Percentiles rank a stretch among this genome's conserved stretches.
These are phyloP conservation scores for Aspidapion aeneum DNA, from an alignment of 2,888 invertebrate species.

Conservation along the genomic window DNA sequence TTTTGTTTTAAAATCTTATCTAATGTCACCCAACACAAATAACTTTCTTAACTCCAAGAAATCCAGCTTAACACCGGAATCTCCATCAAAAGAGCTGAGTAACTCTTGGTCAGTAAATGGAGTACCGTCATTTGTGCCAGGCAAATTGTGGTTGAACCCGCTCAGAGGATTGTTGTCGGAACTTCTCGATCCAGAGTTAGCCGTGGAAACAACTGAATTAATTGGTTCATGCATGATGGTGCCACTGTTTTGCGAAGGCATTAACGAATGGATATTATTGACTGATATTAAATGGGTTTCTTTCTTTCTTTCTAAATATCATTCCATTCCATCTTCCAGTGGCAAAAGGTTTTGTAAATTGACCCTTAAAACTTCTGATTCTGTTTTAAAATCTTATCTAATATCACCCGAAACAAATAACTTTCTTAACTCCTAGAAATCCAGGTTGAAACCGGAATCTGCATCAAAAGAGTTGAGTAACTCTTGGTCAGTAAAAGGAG, in stretches of 20 bases:
- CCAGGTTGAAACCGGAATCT: slow-evolving; percentile 63
- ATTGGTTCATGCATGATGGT: slow-evolving; percentile 1
- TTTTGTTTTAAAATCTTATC: neutral
- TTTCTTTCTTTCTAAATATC: slow-evolving; percentile 44
- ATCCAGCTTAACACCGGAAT: slow-evolving; percentile 61
- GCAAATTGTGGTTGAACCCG: slow-evolving; percentile 67
- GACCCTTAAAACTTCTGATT: too few relatives aligned
- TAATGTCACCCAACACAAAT: slow-evolving; percentile 12
- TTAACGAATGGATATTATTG: slow-evolving; percentile 32
- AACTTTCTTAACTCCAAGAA: slow-evolving; percentile 28
- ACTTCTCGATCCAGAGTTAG: neutral
- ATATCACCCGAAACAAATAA: too few relatives aligned
- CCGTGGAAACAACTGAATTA: neutral
- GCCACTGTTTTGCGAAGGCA: neutral
- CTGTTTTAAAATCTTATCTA: too few relatives aligned
- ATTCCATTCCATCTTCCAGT: too few relatives aligned
- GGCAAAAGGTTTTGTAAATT: too few relatives aligned
- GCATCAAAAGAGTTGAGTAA: slow-evolving; percentile 80
- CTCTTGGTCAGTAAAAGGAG: slow-evolving; percentile 77
- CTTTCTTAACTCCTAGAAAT: slow-evolving; percentile 31
- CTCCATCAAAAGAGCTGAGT: slow-evolving; percentile 77
- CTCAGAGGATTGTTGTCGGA: slow-evolving; percentile 44
- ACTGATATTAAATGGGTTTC: slow-evolving; percentile 65
- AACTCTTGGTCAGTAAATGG: slow-evolving; percentile 79
- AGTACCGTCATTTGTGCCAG: slow-evolving; percentile 64